Conservation (phyloP, 1,140 invertebrate genomes). For the Drosophila sproati region DNA sequence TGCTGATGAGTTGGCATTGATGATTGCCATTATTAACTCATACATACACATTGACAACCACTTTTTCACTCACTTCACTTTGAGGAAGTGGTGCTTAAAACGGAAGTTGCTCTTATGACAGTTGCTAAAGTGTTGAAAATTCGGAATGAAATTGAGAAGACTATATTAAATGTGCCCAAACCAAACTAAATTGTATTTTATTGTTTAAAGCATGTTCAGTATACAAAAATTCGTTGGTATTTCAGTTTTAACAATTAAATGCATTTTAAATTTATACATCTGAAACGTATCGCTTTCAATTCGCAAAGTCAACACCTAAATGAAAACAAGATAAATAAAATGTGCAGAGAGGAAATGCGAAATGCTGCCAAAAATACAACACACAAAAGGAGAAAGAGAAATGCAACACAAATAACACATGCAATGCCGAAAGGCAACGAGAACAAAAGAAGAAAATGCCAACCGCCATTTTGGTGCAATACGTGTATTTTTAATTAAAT, state of each 20-base stretch:
- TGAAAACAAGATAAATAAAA: conserved; percentile 8
- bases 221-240: neutral
- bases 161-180: neutral
- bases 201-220: conserved; percentile 2
- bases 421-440: neutral
- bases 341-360: conserved; percentile 23
- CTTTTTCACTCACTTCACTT: neutral
- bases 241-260: conserved; percentile 14
- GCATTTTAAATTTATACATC: conserved; percentile 15
- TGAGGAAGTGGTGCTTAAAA: neutral
- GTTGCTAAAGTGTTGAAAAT: neutral
- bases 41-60: conserved; percentile 27
- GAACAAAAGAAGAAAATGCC: neutral
- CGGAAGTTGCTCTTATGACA: neutral
- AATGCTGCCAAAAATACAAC: conserved; percentile 15
- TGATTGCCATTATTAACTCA: conserved; percentile 35
- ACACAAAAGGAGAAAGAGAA: conserved; percentile 7
- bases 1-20: conserved; percentile 35
- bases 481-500: conserved; percentile 77
- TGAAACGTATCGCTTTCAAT: conserved; percentile 19
- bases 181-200: neutral
- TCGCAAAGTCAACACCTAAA: conserved; percentile 19
- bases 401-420: conserved; percentile 19
- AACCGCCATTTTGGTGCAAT: conserved; percentile 34
- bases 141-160: neutral